Evolutionary conservation across 1,140 invertebrate genomes (phyloP), one percentile per base, ranked within the genome.

Genomic region (Zaprionus africanus): DNA sequence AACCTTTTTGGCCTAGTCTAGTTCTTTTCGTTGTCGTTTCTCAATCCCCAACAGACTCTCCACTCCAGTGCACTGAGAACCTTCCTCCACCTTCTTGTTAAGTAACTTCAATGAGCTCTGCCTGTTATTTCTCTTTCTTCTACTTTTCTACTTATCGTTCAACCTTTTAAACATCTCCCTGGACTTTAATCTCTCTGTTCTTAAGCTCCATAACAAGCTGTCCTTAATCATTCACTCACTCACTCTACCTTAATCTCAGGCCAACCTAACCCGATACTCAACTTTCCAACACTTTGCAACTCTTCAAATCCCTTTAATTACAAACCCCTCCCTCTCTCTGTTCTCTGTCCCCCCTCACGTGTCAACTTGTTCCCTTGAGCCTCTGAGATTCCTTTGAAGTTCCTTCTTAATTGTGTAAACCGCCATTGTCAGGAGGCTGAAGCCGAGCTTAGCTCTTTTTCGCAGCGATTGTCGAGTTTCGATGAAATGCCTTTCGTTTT

Each of bases 401-500:
- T 46, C n/a, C 11, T 46, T 46, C n/a, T 46, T 46, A 46, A 46
- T 46, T 46, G 17, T 46, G 3, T 46, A 46, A 46, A 6, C 2
- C 41, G 4, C 7, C 7, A 49, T 49, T 49, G 6, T 11, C 19
- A 4, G 3, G 17, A 41, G 13, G 6, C 15, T 41, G 38, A 4
- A 5, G 38, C 2, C 17, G 9, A 51, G 46, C 41, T 51, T 24
- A 51, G 5, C 46, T 19, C 19, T 51, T 51, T 51, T 51, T 12
- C 46, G 43, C 2, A 1, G 3, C 19, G 46, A 13, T 51, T 24
- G 24, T 51, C 46, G 46, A 19, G 46, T 51, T 51, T 51, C 46
- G 46, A 51, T 51, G 46, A 19, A 65, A 41, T 56, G 26, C 9
- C 24, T 19, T 46, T 54, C 9, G 12, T 46, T 46, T 43, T 46